Evolutionary conservation across 1,140 invertebrate genomes (phyloP).

Genomic region (Drosophila saltans): DNA sequence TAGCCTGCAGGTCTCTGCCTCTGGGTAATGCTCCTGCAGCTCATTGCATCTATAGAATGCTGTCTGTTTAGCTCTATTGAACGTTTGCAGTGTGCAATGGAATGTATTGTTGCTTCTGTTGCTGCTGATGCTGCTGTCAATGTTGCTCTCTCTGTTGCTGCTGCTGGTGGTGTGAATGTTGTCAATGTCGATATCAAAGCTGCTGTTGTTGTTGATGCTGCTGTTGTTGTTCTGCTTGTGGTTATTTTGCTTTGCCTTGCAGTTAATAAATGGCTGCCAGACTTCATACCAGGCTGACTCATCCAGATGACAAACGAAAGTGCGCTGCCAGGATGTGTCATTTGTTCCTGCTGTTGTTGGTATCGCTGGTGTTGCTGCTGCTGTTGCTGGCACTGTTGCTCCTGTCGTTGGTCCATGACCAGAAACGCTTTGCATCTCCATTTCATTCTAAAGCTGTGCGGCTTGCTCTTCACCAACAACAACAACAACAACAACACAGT

Average conservation of each 20-base stretch:
- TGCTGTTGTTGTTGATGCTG: conserved; percentile 26
- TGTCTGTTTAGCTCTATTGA: conserved; percentile 46
- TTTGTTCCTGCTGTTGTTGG: conserved; percentile 17
- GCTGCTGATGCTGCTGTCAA: conserved; percentile 33
- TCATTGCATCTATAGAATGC: conserved; percentile 56
- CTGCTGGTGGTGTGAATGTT: conserved; percentile 29
- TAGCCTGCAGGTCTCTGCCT: conserved; percentile 46
- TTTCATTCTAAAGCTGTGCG: conserved; percentile 82
- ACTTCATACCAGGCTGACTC: conserved; percentile 38
- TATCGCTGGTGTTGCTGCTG: conserved; percentile 25
- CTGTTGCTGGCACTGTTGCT: conserved; percentile 32
- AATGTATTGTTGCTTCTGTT: conserved; percentile 57
- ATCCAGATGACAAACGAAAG: conserved; percentile 64
- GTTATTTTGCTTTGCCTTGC: conserved; percentile 36
- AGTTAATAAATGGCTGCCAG: conserved; percentile 68
- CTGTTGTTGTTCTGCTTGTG: conserved; percentile 26
- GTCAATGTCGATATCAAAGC: conserved; percentile 24
- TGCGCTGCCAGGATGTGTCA: conserved; percentile 33
- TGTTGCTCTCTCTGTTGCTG: conserved; percentile 36
- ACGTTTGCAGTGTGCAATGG: conserved; percentile 65
- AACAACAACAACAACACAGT: conserved; percentile 50
- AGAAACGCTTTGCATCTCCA: conserved; percentile 80
- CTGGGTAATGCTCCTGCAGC: conserved; percentile 28
- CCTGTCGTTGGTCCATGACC: conserved; percentile 75
- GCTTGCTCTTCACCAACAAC: conserved; percentile 44